Conservation (phyloP, 2,797 vertebrate species). For the Eospalax fontanierii region DNA sequence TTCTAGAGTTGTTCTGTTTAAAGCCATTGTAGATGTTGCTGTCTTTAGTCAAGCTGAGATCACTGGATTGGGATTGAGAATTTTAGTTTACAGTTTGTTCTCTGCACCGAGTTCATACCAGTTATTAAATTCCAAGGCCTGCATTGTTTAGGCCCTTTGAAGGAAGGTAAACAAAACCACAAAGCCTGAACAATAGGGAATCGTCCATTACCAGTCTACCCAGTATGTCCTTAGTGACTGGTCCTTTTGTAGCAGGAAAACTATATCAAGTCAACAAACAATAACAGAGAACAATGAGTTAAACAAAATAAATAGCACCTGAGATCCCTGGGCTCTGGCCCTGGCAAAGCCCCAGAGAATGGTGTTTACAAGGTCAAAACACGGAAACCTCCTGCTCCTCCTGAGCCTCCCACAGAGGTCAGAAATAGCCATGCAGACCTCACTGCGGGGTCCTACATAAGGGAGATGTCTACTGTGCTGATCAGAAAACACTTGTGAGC, state of each 20-base stretch:
- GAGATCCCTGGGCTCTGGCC: not conserved
- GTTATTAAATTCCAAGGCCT: not conserved
- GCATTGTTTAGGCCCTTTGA: conserved; percentile 79
- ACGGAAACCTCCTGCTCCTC: not conserved
- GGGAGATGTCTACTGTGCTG: not conserved
- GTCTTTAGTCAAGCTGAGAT: not conserved
- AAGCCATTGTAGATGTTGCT: not conserved
- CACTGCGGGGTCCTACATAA: accelerated
- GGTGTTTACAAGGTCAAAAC: not conserved
- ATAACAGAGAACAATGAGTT: conserved; percentile 71
- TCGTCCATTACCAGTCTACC: conserved; percentile 79
- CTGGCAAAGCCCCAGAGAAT: conserved; percentile 60
- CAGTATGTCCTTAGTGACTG: conserved; percentile 62
- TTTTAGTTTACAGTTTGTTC: conserved; percentile 23
- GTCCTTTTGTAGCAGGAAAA: conserved; percentile 70
- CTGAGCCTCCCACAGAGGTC: not conserved
- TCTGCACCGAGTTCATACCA: not conserved
- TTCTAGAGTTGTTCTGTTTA: not conserved
- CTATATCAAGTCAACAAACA: conserved; percentile 80
- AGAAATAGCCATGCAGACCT: not conserved
- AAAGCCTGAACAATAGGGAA: conserved; percentile 71
- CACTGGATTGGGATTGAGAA: not conserved
- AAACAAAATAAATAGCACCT: conserved; percentile 78
- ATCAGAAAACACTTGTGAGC: not conserved
- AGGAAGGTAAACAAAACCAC: conserved; percentile 73